Percentiles rank a stretch among this genome's conserved stretches.
These are phyloP conservation scores for Drosophila koepferae DNA, from an alignment of 2,888 invertebrate genomes.

Conservation along the genomic window DNA sequence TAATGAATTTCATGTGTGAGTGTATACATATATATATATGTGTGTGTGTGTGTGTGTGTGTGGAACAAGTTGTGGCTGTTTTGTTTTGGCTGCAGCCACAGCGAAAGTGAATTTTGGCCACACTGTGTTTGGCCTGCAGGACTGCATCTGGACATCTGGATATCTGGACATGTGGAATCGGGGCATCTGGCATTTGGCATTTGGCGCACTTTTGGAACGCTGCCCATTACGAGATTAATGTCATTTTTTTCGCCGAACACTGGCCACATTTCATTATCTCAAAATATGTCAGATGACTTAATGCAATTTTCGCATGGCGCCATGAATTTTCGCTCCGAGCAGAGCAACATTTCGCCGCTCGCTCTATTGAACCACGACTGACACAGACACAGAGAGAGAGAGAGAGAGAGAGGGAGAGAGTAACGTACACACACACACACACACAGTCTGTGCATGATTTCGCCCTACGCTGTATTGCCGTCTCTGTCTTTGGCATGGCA, in stretches of 20 bases:
- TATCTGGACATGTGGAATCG: background rate
- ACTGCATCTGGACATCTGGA: constrained; percentile 9
- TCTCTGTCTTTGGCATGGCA: constrained; percentile 65
- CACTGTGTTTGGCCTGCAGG: constrained; percentile 34
- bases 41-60: constrained; percentile 1
- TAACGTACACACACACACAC: constrained; percentile 1
- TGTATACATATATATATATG: background rate
- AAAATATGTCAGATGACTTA: constrained; percentile 66
- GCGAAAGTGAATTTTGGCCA: constrained; percentile 56
- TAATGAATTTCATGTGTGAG: constrained; percentile 66
- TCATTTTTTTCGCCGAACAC: constrained; percentile 36
- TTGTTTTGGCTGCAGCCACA: constrained; percentile 34
- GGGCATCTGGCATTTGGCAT: constrained; percentile 3
- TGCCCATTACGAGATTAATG: constrained; percentile 30
- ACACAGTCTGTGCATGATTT: background rate
- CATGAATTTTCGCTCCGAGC: constrained; percentile 54
- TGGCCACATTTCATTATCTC: constrained; percentile 57
- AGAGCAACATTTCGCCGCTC: constrained; percentile 52
- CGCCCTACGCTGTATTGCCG: constrained; percentile 11
- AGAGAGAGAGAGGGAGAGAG: background rate
- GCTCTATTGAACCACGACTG: constrained; percentile 22
- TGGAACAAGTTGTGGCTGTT: constrained; percentile 16
- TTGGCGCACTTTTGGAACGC: constrained; percentile 56
- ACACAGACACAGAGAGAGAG: constrained; percentile 19
- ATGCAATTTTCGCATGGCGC: constrained; percentile 70